phyloP scores from a whole-genome alignment of 92 coral and sea anemone species.

The Isaurus tuberculatus region DNA sequence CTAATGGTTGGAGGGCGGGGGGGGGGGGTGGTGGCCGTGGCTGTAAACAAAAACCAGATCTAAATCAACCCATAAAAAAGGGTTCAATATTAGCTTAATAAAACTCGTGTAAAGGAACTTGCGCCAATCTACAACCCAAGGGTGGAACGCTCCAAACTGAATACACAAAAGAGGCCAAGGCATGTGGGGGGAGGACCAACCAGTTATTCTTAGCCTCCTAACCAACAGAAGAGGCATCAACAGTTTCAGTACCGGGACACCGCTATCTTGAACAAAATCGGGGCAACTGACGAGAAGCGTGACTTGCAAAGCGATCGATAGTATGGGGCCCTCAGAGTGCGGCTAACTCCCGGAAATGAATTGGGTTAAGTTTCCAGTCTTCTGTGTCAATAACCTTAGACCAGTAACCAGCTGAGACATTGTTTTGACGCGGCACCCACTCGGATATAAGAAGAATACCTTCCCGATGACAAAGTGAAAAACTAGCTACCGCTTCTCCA shows the following conservation, averaged over 20 bases:
- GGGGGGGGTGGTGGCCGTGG: not conserved
- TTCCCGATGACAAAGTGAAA: slow-evolving; percentile 21
- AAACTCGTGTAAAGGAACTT: slow-evolving; percentile 24
- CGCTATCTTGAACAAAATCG: slow-evolving; percentile 60
- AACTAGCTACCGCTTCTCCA: slow-evolving; percentile 21
- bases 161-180: not conserved
- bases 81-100: not conserved
- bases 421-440: slow-evolving; percentile 60
- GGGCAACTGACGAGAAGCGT: slow-evolving; percentile 50
- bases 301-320: slow-evolving; percentile 56
- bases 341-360: slow-evolving; percentile 56
- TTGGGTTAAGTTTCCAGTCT: slow-evolving; percentile 59
- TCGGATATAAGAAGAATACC: slow-evolving; percentile 56
- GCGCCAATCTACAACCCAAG: slow-evolving; percentile 51
- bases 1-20: no score
- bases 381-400: slow-evolving; percentile 64
- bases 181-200: slow-evolving; percentile 53
- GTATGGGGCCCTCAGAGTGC: slow-evolving; percentile 63
- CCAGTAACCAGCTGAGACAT: slow-evolving; percentile 68
- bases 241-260: slow-evolving; percentile 65
- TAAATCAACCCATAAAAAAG: not conserved
- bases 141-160: slow-evolving; percentile 42
- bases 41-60: not conserved
- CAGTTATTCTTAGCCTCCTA: slow-evolving; percentile 72
- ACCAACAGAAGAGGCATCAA: slow-evolving; percentile 67